Evolutionary conservation across 2,888 invertebrate genomes (phyloP), one percentile per base, ranked within the genome.

Genomic region (Andrena chrysosceles): DNA sequence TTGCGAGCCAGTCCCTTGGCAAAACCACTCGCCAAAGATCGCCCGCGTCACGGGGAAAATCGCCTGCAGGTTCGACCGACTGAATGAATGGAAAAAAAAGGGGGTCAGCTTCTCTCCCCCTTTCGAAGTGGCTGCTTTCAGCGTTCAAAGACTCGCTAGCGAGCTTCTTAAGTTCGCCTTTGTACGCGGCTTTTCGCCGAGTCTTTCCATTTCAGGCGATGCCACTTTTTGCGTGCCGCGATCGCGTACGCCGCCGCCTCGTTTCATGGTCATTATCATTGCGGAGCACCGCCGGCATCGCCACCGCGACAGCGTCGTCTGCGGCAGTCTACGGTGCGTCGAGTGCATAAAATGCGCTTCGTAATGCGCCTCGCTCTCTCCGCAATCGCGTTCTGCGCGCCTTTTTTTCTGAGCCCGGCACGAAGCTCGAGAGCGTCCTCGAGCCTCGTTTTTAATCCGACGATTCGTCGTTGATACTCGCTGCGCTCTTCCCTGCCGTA

Each of bases 181-280:
- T 49, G 49, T 56, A 2, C 56, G 29, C 35, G 20, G n/a, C 31
- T 78, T 74, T 63, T 3, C 29, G 33, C 13, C 62, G 52, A 56
- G 60, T 67, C 63, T 70, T 49, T 59, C 71, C 68, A 62, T 78
- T 84, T 8, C 63, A 10, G 59, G 66, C 42, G 54, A 77, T 60
- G 29, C 56, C 29, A 49, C 62, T 82, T 77, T 79, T 80, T 69
- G 77, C 81, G 69, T 73, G 49, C 59, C 26, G 56, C 26, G 56
- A 26, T 56, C 56, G 56, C 56, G 49, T 66, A 66, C 49, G 48
- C 7, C 67, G 16, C 10, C 29, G 67, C 7, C 42, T 31, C 33
- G 54, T 60, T 85, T 83, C 84, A 85, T 76, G 82, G 79, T 80
- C 73, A 80, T 85, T 85, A 85, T 73, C 85, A 67, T 73, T 66